These are phyloP conservation scores for Saccostrea glomerata DNA, from an alignment of 1,140 invertebrate genomes.

Conservation along the genomic window DNA sequence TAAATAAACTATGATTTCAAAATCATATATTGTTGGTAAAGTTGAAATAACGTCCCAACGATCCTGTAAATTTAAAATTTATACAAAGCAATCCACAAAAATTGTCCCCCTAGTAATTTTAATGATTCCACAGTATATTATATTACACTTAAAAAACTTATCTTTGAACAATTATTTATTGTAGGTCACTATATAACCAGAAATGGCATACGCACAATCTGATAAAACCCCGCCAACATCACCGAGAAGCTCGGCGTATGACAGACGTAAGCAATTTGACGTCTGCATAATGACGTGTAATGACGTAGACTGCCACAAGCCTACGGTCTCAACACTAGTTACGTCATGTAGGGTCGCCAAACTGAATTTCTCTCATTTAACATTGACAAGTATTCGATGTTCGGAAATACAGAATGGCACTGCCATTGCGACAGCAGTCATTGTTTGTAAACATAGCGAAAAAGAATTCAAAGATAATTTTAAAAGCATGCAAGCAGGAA, in stretches of 20 bases:
- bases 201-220: neutral
- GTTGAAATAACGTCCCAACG: too few species aligned
- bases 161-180: neutral
- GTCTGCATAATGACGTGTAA: slow-evolving; percentile 4
- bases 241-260: neutral
- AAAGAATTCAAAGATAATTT: neutral
- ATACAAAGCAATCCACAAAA: too few species aligned
- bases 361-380: neutral
- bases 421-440: neutral
- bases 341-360: neutral
- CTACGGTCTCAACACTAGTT: neutral
- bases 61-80: too few species aligned
- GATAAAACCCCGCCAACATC: neutral
- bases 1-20: too few species aligned
- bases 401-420: neutral
- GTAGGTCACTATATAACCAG: neutral
- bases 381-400: neutral
- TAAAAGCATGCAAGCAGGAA: neutral
- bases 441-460: neutral
- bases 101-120: too few species aligned
- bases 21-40: too few species aligned
- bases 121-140: too few species aligned
- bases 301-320: neutral
- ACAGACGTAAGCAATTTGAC: neutral
- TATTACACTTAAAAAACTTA: too few species aligned